Base-by-base conservation (phyloP, 2,888 invertebrate genomes). In the Lepeophtheirus nordmannii region DNA sequence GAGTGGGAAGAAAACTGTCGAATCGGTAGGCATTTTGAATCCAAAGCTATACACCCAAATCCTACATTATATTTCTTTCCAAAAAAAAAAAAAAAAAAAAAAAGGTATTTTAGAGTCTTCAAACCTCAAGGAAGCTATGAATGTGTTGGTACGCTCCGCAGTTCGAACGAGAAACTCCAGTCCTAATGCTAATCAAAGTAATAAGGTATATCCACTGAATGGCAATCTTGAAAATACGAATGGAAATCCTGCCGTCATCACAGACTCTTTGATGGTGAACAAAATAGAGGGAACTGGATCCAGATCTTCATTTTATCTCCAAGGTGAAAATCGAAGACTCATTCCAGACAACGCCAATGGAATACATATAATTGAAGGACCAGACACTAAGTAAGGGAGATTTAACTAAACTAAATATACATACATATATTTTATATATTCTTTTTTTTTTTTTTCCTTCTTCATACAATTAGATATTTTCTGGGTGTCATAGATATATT, bases 401-500 rank as follows among this genome's bases (percentile, higher is more conserved):
- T n/a, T 46, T 14, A 17, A 8, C 5, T n/a, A 46, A 8, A 5
- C 5, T 5, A 46, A n/a, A 10, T 10, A 41, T 41, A 11, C 41
- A 41, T 41, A 5, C 53, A 46, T 14, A 17, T 14, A n/a, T 46
- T 46, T 46, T 46, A 46, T n/a, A 46, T 30, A 30, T 30, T 30
- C 2, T 5, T 30, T 30, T 7, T 30, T 30, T 30, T 30, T 30
- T 30, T 30, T 30, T 30, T 30, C n/a, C n/a, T n/a, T 30, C 2
- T 30, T 5, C 7, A 30, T 30, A 30, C 2, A 30, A 30, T 30
- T 30, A 22, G 60, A 46, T 63, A 63, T 22, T 63, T 46, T 30
- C 10, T 63, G 17, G 63, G 63, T 17, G 53, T 63, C 53, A 53
- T 63, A 8, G 63, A 63, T 53, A 63, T 63, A 22, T 63, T 63